Evolutionary conservation across 2,888 invertebrate species (phyloP).

Genomic region (Panorpa germanica): DNA sequence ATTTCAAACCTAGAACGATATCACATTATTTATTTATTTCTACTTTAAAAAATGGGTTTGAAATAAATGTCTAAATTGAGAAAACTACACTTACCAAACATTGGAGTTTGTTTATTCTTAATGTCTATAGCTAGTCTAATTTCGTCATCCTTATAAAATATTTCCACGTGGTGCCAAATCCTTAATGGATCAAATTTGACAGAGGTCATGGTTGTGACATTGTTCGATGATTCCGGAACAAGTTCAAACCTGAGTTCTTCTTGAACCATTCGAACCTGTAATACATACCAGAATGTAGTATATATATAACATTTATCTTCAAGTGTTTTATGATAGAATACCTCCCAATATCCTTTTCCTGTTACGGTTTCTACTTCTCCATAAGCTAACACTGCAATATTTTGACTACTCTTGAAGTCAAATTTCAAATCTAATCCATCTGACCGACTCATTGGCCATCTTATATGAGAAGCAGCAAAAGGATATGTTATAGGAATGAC

Average conservation of each 20-base stretch:
- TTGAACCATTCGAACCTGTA: slow-evolving; percentile 56
- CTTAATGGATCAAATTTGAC: slow-evolving; percentile 64
- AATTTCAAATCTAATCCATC: slow-evolving; percentile 60
- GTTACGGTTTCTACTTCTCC: slow-evolving; percentile 56
- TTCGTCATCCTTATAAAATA: slow-evolving; percentile 56
- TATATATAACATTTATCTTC: slow-evolving; percentile 11
- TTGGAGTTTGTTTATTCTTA: slow-evolving; percentile 48
- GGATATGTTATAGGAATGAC: slow-evolving; percentile 84
- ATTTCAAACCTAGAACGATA: slow-evolving; percentile 30
- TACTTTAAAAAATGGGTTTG: slow-evolving; percentile 5
- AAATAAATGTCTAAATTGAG: slow-evolving; percentile 8
- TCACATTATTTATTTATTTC: too few species aligned
- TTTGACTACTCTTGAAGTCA: slow-evolving; percentile 71
- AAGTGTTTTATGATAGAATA: too few species aligned
- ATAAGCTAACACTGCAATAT: slow-evolving; percentile 69
- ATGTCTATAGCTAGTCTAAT: slow-evolving; percentile 59
- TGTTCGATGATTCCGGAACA: slow-evolving; percentile 52
- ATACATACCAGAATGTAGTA: slow-evolving; percentile 13
- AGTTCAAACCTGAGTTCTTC: slow-evolving; percentile 74
- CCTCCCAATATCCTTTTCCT: slow-evolving; percentile 76
- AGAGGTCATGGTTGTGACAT: slow-evolving; percentile 57
- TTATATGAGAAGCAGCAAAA: slow-evolving; percentile 75
- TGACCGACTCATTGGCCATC: slow-evolving; percentile 66
- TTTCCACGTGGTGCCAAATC: slow-evolving; percentile 67
- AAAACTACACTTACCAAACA: slow-evolving; percentile 28